Evolutionary conservation across 2,888 invertebrate genomes (phyloP), one percentile per base, ranked within the genome.

Genomic region (Ganaspis brasiliensis): DNA sequence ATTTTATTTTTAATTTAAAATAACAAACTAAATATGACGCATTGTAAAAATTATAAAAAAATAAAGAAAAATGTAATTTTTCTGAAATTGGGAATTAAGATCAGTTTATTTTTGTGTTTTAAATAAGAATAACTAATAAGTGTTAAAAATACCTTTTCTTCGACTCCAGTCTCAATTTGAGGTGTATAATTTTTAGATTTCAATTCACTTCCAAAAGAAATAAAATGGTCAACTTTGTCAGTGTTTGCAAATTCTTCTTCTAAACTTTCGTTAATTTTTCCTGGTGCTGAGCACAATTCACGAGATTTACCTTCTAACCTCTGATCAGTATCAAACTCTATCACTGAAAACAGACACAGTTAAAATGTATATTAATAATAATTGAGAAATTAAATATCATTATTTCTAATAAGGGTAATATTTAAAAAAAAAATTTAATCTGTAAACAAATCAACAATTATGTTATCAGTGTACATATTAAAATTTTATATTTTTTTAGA

Each of bases 221-320:
- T 52, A 1, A 52, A 19, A 52, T 52, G 2, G 16, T 52, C 57
- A 2, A 14, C 1, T 26, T 26, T 26, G 5, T 57, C 57, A 14
- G 14, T 10, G 26, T 57, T 57, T 3, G 3, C 12, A 57, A n/a
- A 57, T 57, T 57, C 26, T 6, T 57, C 57, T 0, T 14, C 6
- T 4, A 10, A 57, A 26, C 26, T n/a, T 57, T 57, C 57, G 8
- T 57, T 57, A 14, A 57, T 57, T 57, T 57, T 57, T 1, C 40
- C 35, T 21, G 72, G 72, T 10, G 72, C 59, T 31, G 49, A 57
- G 16, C 24, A 61, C 9, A 70, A 59, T 31, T 72, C 72, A 35
- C 40, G 35, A 31, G 26, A 14, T 59, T 63, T 72, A n/a, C 49
- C 72, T 45, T 61, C 72, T 45, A 76, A 35, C 70, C 56, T 76